phyloP scores from a whole-genome alignment of 2,113 vertebrate genomes.

The Agapornis roseicollis region DNA sequence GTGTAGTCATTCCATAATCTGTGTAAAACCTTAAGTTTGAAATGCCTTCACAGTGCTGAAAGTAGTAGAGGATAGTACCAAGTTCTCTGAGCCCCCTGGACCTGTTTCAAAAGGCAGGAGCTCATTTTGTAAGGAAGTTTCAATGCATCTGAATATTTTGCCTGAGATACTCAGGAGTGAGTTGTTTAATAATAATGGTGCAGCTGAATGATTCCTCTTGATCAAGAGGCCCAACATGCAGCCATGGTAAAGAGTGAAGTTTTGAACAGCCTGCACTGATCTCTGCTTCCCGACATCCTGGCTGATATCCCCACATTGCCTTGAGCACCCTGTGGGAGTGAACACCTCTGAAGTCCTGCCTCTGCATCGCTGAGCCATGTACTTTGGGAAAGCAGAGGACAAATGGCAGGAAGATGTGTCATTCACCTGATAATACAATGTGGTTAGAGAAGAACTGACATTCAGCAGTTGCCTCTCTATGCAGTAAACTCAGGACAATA shows the following conservation, averaged over 20 bases:
- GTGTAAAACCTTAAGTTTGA: neutral
- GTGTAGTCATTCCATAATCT: neutral
- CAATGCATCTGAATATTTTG: neutral
- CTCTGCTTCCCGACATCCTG: neutral
- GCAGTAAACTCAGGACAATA: neutral
- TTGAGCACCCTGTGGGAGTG: neutral
- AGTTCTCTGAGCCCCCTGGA: neutral
- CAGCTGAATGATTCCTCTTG: neutral
- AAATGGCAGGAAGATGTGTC: neutral
- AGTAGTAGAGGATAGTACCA: neutral
- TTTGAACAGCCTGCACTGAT: neutral
- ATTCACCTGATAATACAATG: rapidly evolving
- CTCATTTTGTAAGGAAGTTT: neutral
- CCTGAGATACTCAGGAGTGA: neutral
- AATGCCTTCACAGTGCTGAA: neutral
- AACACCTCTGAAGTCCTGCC: neutral
- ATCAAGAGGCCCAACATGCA: neutral
- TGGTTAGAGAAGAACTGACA: neutral
- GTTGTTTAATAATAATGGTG: neutral
- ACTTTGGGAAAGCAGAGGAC: neutral
- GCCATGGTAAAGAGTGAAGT: neutral
- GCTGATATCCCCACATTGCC: neutral
- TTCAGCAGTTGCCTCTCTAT: neutral
- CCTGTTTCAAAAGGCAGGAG: neutral
- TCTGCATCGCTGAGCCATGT: neutral